These are phyloP conservation scores for Mimachlamys varia DNA, from an alignment of 2,888 invertebrate genomes.

Conservation along the genomic window DNA sequence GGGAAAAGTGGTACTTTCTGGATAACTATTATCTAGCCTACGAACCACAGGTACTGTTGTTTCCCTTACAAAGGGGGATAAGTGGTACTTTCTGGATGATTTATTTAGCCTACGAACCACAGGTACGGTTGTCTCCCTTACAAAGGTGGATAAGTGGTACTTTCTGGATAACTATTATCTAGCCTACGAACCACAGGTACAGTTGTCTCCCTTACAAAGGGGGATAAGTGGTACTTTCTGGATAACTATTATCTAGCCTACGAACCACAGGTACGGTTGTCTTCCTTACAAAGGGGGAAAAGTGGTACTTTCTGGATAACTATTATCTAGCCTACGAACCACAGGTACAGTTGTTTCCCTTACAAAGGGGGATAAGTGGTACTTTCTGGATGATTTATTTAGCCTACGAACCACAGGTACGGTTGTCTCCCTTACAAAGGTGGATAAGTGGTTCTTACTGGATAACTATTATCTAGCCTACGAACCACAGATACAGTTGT, in stretches of 20 bases:
- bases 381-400: slow-evolving; percentile 59
- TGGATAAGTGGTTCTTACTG: slow-evolving; percentile 38
- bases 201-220: not conserved
- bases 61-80: not conserved
- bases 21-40: slow-evolving; percentile 63
- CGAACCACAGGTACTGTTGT: slow-evolving; percentile 62
- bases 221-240: slow-evolving; percentile 12
- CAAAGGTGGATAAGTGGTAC: not conserved
- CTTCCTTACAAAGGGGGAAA: not conserved
- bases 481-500: slow-evolving; percentile 61
- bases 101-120: slow-evolving; percentile 65
- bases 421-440: not conserved
- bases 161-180: slow-evolving; percentile 60
- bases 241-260: slow-evolving; percentile 63
- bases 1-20: slow-evolving; percentile 2
- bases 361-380: not conserved
- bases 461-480: slow-evolving; percentile 63
- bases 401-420: slow-evolving; percentile 65
- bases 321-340: slow-evolving; percentile 65
- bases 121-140: slow-evolving; percentile 53
- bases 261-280: slow-evolving; percentile 62
- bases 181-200: slow-evolving; percentile 65
- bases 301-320: slow-evolving; percentile 49
- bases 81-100: slow-evolving; percentile 49
- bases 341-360: slow-evolving; percentile 53